Conservation (phyloP, 1,140 invertebrate genomes). For the Melipona quadrifasciata region DNA sequence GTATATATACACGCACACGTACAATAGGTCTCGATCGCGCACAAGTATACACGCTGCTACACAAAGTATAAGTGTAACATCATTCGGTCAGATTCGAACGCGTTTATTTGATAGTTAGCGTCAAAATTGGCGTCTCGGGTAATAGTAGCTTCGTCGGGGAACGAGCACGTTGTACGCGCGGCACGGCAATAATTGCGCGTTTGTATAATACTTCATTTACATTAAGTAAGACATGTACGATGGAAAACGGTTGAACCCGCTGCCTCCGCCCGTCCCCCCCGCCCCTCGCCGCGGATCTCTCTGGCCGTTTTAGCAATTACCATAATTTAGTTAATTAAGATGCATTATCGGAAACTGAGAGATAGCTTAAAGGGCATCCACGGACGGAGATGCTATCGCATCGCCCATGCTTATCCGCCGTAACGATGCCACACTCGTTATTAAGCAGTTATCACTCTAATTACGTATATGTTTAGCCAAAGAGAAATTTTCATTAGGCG, state of each 20-base stretch:
- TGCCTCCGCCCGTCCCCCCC: not conserved
- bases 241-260: not conserved
- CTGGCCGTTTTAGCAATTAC: slow-evolving; percentile 46
- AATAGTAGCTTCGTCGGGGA: slow-evolving; percentile 15
- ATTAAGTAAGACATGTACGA: slow-evolving; percentile 24
- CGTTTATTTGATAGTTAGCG: slow-evolving; percentile 41
- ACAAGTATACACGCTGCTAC: not conserved
- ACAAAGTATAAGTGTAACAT: not conserved
- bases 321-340: slow-evolving; percentile 64
- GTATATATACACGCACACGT: not conserved
- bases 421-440: slow-evolving; percentile 56
- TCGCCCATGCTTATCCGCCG: slow-evolving; percentile 52
- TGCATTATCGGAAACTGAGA: slow-evolving; percentile 55
- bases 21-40: not conserved
- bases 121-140: slow-evolving; percentile 22
- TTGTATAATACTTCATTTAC: slow-evolving; percentile 49
- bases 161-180: not conserved
- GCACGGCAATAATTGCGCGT: slow-evolving; percentile 36
- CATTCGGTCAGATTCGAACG: not conserved
- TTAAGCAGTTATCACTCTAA: slow-evolving; percentile 63
- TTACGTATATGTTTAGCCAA: slow-evolving; percentile 59
- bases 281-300: not conserved
- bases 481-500: slow-evolving; percentile 51
- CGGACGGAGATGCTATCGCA: slow-evolving; percentile 42
- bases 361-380: slow-evolving; percentile 39